Evolutionary conservation across 2,113 vertebrate genomes (phyloP), one percentile per base, ranked within the genome.

Genomic region (Peromyscus leucopus): DNA sequence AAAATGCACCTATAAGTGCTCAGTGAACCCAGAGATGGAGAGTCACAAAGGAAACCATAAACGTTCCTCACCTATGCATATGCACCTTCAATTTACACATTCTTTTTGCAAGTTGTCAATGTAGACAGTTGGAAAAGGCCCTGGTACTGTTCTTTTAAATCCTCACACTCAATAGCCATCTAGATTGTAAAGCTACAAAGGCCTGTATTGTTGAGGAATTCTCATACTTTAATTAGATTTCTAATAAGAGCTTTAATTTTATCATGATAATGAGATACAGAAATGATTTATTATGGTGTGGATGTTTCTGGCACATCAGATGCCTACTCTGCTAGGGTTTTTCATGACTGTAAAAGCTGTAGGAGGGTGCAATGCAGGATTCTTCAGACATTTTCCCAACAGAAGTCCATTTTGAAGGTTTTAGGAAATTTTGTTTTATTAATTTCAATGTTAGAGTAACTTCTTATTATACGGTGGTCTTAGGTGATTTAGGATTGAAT

Each of bases 241-340:
- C 65, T 96, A 74, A 63, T 59, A 88, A 89, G 28, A 85, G 92
- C 86, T 97, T 94, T 69, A 85, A 59, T 95, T 83, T 78, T 87
- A 65, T 69, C 65, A 63, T 97, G 83, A 79, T 97, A 96, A 96
- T 95, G 63, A 96, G 67, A 92, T 61, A 76, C 8, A 90, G 61
- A 78, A 71, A 76, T 83, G 78, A 96, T 91, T 91, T 95, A 80
- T 82, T 93, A 51, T 88, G 79, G 75, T 67, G 7, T 51, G 55
- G 71, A 79, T 95, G 61, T 36, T 95, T 96, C 75, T 94, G 72
- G 55, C 80, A 78, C 67, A 36, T 90, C 42, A 76, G 61, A 71
- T 90, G 39, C 24, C 74, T 90, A 67, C 78, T 95, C 21, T 95
- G 90, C 51, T 59, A 72, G 69, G 61, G 69, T 94, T 74, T 93